Base-by-base conservation (phyloP, 1,140 invertebrate genomes). In the Samia ricini region DNA sequence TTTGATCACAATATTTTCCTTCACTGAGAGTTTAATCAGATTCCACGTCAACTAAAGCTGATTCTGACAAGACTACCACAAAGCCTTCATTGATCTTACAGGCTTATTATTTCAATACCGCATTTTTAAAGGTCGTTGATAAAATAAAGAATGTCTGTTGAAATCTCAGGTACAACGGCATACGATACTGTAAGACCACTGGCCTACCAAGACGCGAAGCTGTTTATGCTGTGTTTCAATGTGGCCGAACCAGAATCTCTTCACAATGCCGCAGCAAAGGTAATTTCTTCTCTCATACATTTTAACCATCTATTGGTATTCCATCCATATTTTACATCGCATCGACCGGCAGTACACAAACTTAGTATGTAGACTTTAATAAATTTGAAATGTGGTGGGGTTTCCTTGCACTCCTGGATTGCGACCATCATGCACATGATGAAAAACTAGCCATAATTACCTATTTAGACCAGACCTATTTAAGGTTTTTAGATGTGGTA, bases 181-280 rank as follows among this genome's bases (percentile, higher is more conserved):
- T 93, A 93, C 70, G 92, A 93, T 74, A 92, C 91, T 2, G 92
- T 93, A 5, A 79, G 93, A 29, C 92, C 92, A 2, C 84, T 93
- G 7, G 92, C 92, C 7, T 93, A 93, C 69, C 92, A 92, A 61
- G 92, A 93, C 65, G 91, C 92, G 21, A 91, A 90, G 68, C 91
- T 93, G 18, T 93, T 92, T 81, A 91, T 91, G 83, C 89, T 95
- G 23, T 95, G 94, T 81, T 95, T 94, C 87, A 93, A 92, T 74
- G 92, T 95, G 60, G 92, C 93, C 60, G 93, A 93, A 77, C 94
- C 93, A 2, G 92, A 94, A 56, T 92, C 94, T n/a, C 86, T 94
- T 64, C 93, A 94, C 74, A 94, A 93, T 79, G 91, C 93, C 22
- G 91, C 93, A 29, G 94, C 92, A 58, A 94, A 95, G 91, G 93